Percentiles rank a stretch among this genome's conserved stretches.
phyloP scores from a whole-genome alignment of 2,888 invertebrate species.

The Scaptomyza reducta region DNA sequence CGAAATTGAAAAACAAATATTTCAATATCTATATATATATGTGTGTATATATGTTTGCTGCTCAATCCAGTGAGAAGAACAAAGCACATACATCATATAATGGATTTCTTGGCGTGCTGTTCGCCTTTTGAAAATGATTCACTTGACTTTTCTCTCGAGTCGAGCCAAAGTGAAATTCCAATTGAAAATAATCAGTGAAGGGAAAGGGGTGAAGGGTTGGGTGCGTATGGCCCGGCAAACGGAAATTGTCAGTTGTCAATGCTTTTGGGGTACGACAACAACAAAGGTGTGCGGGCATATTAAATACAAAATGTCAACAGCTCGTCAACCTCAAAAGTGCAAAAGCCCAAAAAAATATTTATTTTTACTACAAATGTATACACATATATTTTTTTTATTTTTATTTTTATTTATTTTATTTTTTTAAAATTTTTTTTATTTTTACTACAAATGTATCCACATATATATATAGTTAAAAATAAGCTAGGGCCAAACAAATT shows the following conservation, averaged over 20 bases:
- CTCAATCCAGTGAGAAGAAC: conserved; percentile 12
- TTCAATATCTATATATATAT: neutral
- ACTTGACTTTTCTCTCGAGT: conserved; percentile 23
- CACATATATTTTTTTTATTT: too few relatives aligned
- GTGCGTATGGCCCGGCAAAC: conserved; percentile 35
- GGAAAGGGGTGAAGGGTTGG: neutral
- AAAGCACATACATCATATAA: conserved; percentile 54
- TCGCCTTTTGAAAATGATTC: conserved; percentile 39
- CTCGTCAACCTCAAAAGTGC: conserved; percentile 56
- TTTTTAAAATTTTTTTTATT: too few relatives aligned
- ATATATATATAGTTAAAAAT: too few relatives aligned
- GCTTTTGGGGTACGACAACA: conserved; percentile 14
- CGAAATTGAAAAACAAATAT: conserved; percentile 40
- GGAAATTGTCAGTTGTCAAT: conserved; percentile 78
- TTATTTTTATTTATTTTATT: too few relatives aligned
- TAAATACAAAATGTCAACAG: conserved; percentile 73
- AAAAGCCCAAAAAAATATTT: conserved; percentile 5
- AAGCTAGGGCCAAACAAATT: too few relatives aligned
- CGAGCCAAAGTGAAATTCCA: conserved; percentile 38
- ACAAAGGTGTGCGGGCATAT: conserved; percentile 57
- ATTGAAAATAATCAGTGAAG: conserved; percentile 49
- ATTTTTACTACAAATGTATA: neutral
- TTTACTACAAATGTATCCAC: neutral
- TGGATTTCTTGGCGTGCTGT: conserved; percentile 50
- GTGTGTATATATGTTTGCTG: conserved; percentile 1